These are phyloP conservation scores for Caenorhabditis tropicalis DNA, from an alignment of 1,140 invertebrate species.

Conservation along the genomic window DNA sequence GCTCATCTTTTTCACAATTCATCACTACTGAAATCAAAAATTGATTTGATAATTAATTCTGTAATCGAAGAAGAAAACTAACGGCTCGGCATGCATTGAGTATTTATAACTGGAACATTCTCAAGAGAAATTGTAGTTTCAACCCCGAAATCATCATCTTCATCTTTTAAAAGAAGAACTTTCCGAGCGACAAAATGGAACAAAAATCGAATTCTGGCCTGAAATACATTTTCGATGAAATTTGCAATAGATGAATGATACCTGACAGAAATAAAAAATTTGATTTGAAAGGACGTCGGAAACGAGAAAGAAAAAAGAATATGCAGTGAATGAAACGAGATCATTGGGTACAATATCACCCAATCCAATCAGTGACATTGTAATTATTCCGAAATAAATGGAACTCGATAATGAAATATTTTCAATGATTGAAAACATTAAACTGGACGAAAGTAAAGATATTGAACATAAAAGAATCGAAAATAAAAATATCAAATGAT, in stretches of 20 bases:
- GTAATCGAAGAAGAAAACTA: not conserved
- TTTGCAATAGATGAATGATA: not conserved
- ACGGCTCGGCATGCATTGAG: constrained; percentile 20
- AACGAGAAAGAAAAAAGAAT: not conserved
- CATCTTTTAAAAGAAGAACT: not conserved
- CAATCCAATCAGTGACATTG: not conserved
- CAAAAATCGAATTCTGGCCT: constrained; percentile 1
- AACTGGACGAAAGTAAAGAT: not conserved
- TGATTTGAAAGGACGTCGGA: constrained; percentile 11
- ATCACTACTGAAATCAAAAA: not conserved
- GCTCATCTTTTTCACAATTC: not conserved
- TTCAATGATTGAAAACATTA: not conserved
- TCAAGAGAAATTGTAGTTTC: constrained; percentile 5
- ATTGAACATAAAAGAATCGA: not conserved
- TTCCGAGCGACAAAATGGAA: not conserved
- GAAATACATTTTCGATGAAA: not conserved
- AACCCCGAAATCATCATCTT: not conserved
- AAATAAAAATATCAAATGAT: constrained; percentile 6
- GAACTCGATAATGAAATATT: constrained; percentile 8
- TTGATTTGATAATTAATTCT: not conserved
- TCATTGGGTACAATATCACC: constrained; percentile 3
- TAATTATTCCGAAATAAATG: constrained; percentile 26
- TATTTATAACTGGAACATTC: not conserved
- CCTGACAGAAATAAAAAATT: constrained; percentile 13
- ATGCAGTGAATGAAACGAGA: not conserved